A percentile compares a stretch with the other conserved stretches of the same genome.
Conservation (phyloP, 2,113 vertebrate genomes). For the Cyanoderma ruficeps region DNA sequence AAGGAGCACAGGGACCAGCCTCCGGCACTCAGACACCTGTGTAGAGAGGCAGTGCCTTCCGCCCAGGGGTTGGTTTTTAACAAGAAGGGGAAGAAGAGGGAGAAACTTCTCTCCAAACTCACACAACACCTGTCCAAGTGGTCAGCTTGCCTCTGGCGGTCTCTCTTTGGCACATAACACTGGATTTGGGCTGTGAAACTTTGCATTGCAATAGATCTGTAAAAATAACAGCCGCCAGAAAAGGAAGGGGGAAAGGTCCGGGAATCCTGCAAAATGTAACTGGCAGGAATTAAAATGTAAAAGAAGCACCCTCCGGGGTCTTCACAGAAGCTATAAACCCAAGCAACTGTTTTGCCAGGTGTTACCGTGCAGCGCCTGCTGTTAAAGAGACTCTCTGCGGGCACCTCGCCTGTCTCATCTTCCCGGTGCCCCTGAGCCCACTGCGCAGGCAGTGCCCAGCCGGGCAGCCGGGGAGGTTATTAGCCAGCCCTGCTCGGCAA, state of each 20-base stretch:
- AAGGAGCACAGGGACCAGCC: not conserved
- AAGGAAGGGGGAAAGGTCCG: accelerated
- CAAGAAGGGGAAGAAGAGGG: not conserved
- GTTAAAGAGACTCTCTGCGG: not conserved
- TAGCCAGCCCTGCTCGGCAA: not conserved
- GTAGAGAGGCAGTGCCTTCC: not conserved
- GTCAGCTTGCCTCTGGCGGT: accelerated
- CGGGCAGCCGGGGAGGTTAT: not conserved
- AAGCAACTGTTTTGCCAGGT: conserved; percentile 47
- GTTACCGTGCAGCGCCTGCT: not conserved
- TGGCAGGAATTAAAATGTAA: not conserved
- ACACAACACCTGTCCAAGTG: not conserved
- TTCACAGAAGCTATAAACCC: conserved; percentile 21
- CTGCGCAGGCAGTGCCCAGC: not conserved
- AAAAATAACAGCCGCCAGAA: not conserved
- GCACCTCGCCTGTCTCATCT: not conserved
- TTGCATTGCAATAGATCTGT: not conserved
- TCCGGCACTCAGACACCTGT: not conserved
- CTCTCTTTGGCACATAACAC: not conserved
- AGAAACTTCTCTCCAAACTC: not conserved
- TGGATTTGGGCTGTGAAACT: not conserved
- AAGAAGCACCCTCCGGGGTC: conserved; percentile 17
- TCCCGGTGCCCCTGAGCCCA: not conserved
- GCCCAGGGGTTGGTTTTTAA: not conserved
- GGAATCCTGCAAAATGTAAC: conserved; percentile 6